These are phyloP conservation scores for Anticlea derivata DNA, from an alignment of 2,888 invertebrate species.

Conservation along the genomic window DNA sequence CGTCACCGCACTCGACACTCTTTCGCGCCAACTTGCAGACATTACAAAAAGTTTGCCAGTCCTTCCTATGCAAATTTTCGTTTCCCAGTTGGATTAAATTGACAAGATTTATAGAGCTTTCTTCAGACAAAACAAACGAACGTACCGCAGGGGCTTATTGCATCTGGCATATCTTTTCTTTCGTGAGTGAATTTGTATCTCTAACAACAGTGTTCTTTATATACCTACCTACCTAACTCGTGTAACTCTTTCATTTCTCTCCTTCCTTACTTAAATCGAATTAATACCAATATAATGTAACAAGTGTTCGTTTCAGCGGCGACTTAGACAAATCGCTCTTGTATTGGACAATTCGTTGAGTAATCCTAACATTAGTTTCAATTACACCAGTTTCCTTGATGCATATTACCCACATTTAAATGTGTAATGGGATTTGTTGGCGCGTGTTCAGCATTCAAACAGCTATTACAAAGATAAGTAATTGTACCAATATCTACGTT, in stretches of 20 bases:
- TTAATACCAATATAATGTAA: conserved; percentile 63
- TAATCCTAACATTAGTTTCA: conserved; percentile 82
- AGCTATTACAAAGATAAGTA: conserved; percentile 47
- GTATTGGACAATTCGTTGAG: conserved; percentile 82
- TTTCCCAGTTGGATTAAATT: conserved; percentile 50
- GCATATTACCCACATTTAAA: conserved; percentile 64
- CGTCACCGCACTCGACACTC: conserved; percentile 49
- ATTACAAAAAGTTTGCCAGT: conserved; percentile 36
- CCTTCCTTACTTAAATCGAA: conserved; percentile 38
- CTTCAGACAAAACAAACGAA: conserved; percentile 42
- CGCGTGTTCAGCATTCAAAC: conserved; percentile 68
- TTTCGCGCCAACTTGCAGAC: conserved; percentile 31
- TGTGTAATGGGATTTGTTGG: conserved; percentile 51
- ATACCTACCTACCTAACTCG: too few species aligned
- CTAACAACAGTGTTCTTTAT: not conserved
- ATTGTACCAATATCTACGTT: conserved; percentile 55
- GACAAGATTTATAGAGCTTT: conserved; percentile 56
- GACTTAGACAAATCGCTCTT: conserved; percentile 81
- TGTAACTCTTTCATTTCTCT: conserved; percentile 9
- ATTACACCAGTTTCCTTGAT: conserved; percentile 76
- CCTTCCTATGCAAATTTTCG: conserved; percentile 41
- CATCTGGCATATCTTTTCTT: conserved; percentile 30
- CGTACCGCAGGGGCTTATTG: conserved; percentile 40
- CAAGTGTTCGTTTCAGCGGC: conserved; percentile 64
- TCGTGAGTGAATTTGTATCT: not conserved